These are phyloP conservation scores for Ivindomyrus marchei DNA, from an alignment of 2,113 vertebrate genomes.

Conservation along the genomic window DNA sequence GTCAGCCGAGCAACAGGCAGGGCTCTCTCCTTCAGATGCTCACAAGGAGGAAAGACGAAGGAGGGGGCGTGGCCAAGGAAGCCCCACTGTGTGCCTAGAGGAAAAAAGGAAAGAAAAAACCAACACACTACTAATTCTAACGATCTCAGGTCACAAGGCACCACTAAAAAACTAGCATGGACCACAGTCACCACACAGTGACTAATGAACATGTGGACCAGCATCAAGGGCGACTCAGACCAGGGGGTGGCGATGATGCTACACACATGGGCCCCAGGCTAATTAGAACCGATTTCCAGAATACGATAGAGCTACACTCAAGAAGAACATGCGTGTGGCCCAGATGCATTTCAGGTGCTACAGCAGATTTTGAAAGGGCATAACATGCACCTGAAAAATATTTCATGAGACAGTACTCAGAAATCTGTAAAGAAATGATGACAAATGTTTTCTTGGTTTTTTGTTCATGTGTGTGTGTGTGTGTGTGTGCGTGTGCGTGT, in stretches of 20 bases:
- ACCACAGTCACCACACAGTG: background rate
- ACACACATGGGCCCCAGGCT: background rate
- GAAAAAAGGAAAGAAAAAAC: background rate
- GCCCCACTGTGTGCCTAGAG: background rate
- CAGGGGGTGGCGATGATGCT: background rate
- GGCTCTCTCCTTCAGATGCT: background rate
- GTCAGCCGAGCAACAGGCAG: background rate
- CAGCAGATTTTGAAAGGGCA: background rate
- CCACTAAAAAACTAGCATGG: background rate
- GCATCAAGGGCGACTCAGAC: background rate
- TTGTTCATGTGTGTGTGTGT: background rate
- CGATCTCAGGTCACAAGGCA: background rate
- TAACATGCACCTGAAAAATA: background rate
- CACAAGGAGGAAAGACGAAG: background rate
- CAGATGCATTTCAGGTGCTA: background rate
- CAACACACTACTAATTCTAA: background rate
- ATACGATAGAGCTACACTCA: background rate
- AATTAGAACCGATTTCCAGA: background rate
- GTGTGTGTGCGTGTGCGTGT: no score
- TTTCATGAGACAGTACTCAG: background rate
- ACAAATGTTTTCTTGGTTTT: background rate
- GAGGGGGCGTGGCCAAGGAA: background rate
- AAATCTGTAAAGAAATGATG: background rate
- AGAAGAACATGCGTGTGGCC: background rate
- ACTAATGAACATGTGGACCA: background rate